Evolutionary conservation across 2,797 vertebrate species (phyloP), one percentile per base, ranked within the genome.

Genomic region (Luscinia luscinia): DNA sequence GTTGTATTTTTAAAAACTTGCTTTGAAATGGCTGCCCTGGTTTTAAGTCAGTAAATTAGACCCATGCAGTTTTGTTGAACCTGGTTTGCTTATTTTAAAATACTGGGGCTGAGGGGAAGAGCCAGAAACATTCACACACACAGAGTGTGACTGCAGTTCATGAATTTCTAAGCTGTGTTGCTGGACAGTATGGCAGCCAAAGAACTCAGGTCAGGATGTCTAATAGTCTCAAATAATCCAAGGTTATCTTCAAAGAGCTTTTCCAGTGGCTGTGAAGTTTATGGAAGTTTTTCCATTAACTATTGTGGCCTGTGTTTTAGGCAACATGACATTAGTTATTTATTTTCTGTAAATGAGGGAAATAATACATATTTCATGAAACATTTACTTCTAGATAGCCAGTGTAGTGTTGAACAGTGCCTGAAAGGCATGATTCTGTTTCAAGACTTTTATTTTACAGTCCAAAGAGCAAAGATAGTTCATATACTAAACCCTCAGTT

Each of bases 261-360:
- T 61, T 26, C 34, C 12, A 19, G 19, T 68, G 54, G n/a, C n/a
- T 1, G 1, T 67, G 38, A 85, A 75, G 20, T 61, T 82, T 77
- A 34, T 61, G 24, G n/a, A 88, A 55, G 4, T 49, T 94, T 89
- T 87, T 63, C 67, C 48, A 57, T 89, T 90, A 79, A 70, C 34
- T 32, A 82, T 59, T 38, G 9, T 70, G 61, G 27, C 32, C 21
- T 63, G 0, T 67, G 41, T 84, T 91, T 64, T 30, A 51, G 66
- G 22, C 27, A 82, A 49, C 68, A 18, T 63, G 55, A 28, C 36
- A 15, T 61, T 46, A 67, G 57, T 75, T 67, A 68, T 23, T 73
- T 76, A 26, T 48, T 73, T 78, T 84, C 40, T 70, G 40, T 62
- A 73, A 87, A 59, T 0, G 1, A 68, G 43, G 22, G 16, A 40